Conservation (phyloP, 2,888 invertebrate genomes). For the Pseudeuparius sepicola region DNA sequence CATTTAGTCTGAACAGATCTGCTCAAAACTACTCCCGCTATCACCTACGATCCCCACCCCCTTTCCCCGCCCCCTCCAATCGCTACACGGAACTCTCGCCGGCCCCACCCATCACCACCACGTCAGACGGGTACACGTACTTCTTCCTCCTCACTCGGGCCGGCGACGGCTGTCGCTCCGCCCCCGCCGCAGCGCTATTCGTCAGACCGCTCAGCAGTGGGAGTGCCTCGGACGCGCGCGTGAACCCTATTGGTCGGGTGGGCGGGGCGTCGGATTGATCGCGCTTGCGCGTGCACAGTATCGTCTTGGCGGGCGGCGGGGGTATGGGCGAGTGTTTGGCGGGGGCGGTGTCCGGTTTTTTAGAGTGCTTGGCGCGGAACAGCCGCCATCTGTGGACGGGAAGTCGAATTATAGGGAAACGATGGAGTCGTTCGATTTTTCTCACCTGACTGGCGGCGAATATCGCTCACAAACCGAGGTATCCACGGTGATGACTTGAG, state of each 20-base stretch:
- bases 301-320: slow-evolving; percentile 26
- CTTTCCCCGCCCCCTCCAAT: no score
- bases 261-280: not conserved
- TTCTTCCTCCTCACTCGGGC: slow-evolving; percentile 52
- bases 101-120: slow-evolving; percentile 34
- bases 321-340: slow-evolving; percentile 16
- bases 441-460: slow-evolving; percentile 3
- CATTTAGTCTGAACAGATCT: no score
- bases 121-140: slow-evolving; percentile 50
- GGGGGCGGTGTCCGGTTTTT: slow-evolving; percentile 8
- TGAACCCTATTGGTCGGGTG: not conserved
- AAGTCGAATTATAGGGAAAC: no score
- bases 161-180: slow-evolving; percentile 38
- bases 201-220: slow-evolving; percentile 46
- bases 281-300: slow-evolving; percentile 20
- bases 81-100: slow-evolving; percentile 46
- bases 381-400: slow-evolving; percentile 26
- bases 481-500: slow-evolving; percentile 31
- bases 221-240: slow-evolving; percentile 40
- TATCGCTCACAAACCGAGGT: not conserved
- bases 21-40: no score
- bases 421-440: no score
- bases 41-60: no score
- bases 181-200: slow-evolving; percentile 28
- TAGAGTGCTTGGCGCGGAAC: slow-evolving; percentile 24